Evolutionary conservation across 2,888 invertebrate genomes (phyloP), one percentile per base, ranked within the genome.

Genomic region (Saturnia japonica): DNA sequence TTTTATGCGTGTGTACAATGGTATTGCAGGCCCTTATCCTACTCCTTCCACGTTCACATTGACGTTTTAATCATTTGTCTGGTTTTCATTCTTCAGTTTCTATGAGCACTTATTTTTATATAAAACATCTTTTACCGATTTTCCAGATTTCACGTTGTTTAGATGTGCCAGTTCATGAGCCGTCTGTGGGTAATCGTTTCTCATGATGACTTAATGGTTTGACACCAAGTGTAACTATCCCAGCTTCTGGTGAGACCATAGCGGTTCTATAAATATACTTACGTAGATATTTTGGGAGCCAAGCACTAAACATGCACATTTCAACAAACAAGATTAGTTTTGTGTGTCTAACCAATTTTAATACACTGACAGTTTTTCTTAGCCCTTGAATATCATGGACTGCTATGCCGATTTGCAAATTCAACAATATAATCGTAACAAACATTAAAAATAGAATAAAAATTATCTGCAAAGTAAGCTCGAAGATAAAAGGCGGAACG

Each of bases 301-400:
- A 96, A 0, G 97, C 96, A 80, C 97, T 96, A 76, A 97, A 97
- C 77, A 97, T 89, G 0, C 97, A 97, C 79, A 97, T 95, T 87
- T 97, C 97, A 73, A 97, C 96, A 81, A 97, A 97, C 34, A 97
- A 96, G 72, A 97, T 97, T 14, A 97, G 88, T 84, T 97, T 0
- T n/a, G 97, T 97, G 87, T 97, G 97, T 42, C 97, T 94, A 1
- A 97, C 97, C 22, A 97, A 92, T 82, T 97, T 97, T 0, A 97
- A 97, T 0, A 97, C 89, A 0, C 97, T 97, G 0, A 97, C 97
- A 0, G 97, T 97, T 91, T 97, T 97, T 73, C 97, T 96, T 0
- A 97, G 89, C 0, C 97, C 97, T 86, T 97, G 97, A 74, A 97
- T 97, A 84, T 97, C 97, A 74, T 97, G 97, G 0, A 97, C 97